Base-by-base conservation (phyloP, 2,888 invertebrate species). In the Pseudococcus longispinus region DNA sequence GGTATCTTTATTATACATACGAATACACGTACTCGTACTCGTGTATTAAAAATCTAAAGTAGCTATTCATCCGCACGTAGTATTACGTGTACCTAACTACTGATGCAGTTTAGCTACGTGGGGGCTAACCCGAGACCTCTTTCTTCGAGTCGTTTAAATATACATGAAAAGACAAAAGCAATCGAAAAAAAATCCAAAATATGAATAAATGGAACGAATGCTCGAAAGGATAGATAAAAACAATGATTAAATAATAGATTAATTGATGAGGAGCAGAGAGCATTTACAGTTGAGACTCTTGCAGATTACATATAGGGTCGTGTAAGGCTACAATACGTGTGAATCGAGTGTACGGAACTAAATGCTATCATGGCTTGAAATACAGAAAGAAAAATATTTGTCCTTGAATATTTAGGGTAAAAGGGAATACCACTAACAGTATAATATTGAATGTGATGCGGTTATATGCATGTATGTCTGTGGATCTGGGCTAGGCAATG, bases 331-430 rank as follows among this genome's bases (percentile, higher is more conserved):
- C 18, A n/a, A 46, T 46, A 13, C 15, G 46, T 15, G 46, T 51
- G 51, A 6, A 51, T n/a, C 51, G 18, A 51, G 13, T n/a, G n/a
- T n/a, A 18, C 15, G 51, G 51, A 37, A 15, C 44, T 15, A 46
- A 46, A 46, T 11, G 13, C 44, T 15, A 13, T 11, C 44, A 6
- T 13, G n/a, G 51, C 4, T 5, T n/a, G 51, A n/a, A n/a, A 51
- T 1, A 60, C 8, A 23, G 60, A 60, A 6, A n/a, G n/a, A 51
- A 11, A 60, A 20, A 60, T n/a, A 15, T 70, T 32, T 20, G 70
- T 70, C 70, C 70, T 70, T 70, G 70, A 32, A 70, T 70, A 70
- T 70, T 70, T 70, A 70, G 70, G 70, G 70, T 70, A 70, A 29
- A 70, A 29, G 32, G 37, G 29, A 70, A 70, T 29, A 70, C 70